Conservation (phyloP, 2,888 invertebrate species). For the Cerceris rybyensis region DNA sequence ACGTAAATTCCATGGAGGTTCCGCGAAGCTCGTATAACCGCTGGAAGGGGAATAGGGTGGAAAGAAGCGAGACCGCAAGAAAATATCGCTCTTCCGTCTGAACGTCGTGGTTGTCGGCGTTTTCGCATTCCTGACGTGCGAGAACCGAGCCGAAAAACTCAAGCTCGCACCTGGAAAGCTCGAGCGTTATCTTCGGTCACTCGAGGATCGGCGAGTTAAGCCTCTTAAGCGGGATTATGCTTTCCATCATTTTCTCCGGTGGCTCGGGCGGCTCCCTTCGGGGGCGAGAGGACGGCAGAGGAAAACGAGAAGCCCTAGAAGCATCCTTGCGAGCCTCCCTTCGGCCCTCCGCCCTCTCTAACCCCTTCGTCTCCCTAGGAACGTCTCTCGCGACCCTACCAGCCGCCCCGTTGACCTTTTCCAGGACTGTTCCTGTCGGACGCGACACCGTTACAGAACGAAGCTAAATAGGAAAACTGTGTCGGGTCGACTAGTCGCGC, state of each 20-base stretch:
- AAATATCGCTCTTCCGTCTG: not conserved
- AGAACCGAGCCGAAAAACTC: not conserved
- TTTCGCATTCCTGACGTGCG: not conserved
- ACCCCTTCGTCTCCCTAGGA: not conserved
- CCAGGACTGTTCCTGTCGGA: not conserved
- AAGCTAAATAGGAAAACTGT: slow-evolving; percentile 18
- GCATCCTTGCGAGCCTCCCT: not conserved
- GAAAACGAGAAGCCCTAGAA: slow-evolving; percentile 21
- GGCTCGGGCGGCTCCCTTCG: slow-evolving; percentile 22
- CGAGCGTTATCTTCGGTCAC: slow-evolving; percentile 63
- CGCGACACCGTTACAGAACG: not conserved
- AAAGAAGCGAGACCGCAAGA: not conserved
- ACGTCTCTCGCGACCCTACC: not conserved
- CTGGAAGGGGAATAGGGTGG: not conserved
- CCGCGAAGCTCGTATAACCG: not conserved
- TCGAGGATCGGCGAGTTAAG: slow-evolving; percentile 68
- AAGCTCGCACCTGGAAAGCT: slow-evolving; percentile 48
- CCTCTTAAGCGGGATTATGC: slow-evolving; percentile 71
- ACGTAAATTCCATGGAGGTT: not conserved
- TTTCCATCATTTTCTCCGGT: slow-evolving; percentile 62
- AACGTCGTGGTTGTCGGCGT: not conserved
- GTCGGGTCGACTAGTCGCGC: slow-evolving; percentile 10
- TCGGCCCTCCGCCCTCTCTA: not conserved
- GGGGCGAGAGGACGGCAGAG: slow-evolving; percentile 13
- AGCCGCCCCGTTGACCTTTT: not conserved